Conservation (phyloP, 35 echinoderm and acorn worm genomes). For the Ptychodera flava region DNA sequence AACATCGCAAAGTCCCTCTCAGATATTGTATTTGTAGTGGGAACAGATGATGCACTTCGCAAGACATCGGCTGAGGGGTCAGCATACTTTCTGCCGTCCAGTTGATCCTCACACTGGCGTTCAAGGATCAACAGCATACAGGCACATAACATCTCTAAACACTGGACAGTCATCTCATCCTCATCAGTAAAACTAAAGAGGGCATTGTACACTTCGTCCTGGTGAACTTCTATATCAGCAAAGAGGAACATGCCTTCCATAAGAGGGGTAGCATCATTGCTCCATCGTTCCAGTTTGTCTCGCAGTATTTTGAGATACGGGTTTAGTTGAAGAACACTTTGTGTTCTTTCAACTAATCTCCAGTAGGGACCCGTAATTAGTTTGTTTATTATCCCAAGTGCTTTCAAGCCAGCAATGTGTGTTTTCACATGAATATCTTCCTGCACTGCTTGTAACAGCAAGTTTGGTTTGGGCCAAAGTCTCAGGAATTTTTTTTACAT, state of each 20-base stretch:
- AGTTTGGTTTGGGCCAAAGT: constrained; percentile 23
- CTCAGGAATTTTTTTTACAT: constrained; percentile 32
- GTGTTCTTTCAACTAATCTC: constrained; percentile 7
- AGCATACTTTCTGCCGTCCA: constrained; percentile 22
- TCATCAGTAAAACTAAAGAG: constrained; percentile 22
- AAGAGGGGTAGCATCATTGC: constrained; percentile 19
- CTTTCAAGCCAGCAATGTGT: constrained; percentile 19
- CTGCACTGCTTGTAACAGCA: constrained; percentile 28
- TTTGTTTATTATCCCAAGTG: constrained; percentile 26
- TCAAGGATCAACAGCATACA: constrained; percentile 19
- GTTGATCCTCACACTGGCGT: constrained; percentile 26
- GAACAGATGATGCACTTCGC: not conserved
- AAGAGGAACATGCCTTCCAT: not conserved
- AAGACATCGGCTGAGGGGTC: not conserved
- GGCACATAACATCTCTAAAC: constrained; percentile 19
- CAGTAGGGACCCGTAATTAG: constrained; percentile 27
- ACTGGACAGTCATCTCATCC: constrained; percentile 14
- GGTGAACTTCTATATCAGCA: not conserved
- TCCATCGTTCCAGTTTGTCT: constrained; percentile 19
- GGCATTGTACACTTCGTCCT: constrained; percentile 14
- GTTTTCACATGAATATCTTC: constrained; percentile 29
- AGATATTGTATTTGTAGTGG: constrained; percentile 31
- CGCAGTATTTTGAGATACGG: constrained; percentile 3
- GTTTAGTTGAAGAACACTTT: constrained; percentile 22
- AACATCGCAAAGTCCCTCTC: constrained; percentile 17